These are phyloP conservation scores for Psittacula cyanocephala DNA, from an alignment of 2,113 vertebrate species.

Conservation along the genomic window DNA sequence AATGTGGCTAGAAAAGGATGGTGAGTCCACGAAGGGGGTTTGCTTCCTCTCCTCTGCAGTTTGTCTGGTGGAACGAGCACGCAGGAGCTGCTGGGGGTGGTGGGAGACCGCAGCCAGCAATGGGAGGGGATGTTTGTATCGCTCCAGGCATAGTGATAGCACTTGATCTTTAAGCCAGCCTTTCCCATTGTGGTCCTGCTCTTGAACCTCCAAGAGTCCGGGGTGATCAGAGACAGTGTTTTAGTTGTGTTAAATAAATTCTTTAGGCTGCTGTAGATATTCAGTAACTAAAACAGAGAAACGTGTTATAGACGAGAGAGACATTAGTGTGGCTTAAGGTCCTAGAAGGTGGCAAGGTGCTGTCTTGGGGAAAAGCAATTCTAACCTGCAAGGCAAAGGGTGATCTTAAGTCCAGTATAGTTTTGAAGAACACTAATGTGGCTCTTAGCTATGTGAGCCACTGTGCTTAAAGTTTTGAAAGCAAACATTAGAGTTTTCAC, in stretches of 20 bases:
- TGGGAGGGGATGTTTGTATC: not conserved
- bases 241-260: not conserved
- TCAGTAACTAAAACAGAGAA: not conserved
- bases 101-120: not conserved
- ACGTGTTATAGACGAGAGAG: rapidly evolving
- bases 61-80: not conserved
- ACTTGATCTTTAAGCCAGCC: not conserved
- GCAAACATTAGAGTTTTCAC: not conserved
- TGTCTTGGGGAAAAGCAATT: not conserved
- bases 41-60: slow-evolving; percentile 31
- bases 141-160: not conserved
- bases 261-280: not conserved
- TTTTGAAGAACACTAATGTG: not conserved
- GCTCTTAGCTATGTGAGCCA: not conserved
- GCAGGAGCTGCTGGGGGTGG: not conserved
- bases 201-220: not conserved
- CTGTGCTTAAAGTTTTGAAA: not conserved
- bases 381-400: not conserved
- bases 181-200: not conserved
- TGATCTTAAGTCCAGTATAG: not conserved
- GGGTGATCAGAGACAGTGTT: rapidly evolving
- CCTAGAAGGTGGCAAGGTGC: not conserved
- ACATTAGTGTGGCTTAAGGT: not conserved
- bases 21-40: slow-evolving; percentile 47
- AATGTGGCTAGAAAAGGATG: slow-evolving; percentile 66